Percentiles rank a stretch among this genome's conserved stretches.
Evolutionary conservation across 2,113 vertebrate species (phyloP).

Genomic region (Siphamia tubifer): DNA sequence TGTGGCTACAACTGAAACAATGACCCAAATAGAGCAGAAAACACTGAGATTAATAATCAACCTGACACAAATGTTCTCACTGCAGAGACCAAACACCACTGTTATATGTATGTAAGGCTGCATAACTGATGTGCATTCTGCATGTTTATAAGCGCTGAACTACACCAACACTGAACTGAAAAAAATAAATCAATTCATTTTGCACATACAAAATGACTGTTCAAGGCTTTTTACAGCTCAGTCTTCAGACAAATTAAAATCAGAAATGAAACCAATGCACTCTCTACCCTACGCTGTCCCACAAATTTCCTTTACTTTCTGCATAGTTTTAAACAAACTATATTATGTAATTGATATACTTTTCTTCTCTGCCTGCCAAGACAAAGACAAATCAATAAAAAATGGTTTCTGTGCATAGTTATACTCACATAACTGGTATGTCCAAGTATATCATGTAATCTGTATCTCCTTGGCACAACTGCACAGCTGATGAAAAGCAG

Average conservation of each 20-base stretch:
- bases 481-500: conserved; percentile 51
- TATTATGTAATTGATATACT: conserved; percentile 15
- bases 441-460: conserved; percentile 30
- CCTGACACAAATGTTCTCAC: conserved; percentile 5
- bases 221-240: neutral
- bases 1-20: conserved; percentile 22
- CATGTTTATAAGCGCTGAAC: neutral
- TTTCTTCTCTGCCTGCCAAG: conserved; percentile 3
- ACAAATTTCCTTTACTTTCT: conserved; percentile 4
- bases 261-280: neutral
- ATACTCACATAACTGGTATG: conserved; percentile 46
- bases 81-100: neutral
- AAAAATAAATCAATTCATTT: neutral
- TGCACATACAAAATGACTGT: neutral
- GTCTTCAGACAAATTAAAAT: neutral
- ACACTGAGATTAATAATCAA: conserved; percentile 59
- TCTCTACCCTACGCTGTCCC: neutral
- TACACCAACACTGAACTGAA: neutral
- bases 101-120: neutral
- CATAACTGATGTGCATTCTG: neutral
- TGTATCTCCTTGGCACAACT: conserved; percentile 20
- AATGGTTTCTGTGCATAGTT: neutral
- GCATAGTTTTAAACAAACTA: conserved; percentile 19
- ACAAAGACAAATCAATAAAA: conserved; percentile 22
- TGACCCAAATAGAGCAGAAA: conserved; percentile 30